Percentiles rank a stretch among this genome's conserved stretches.
Evolutionary conservation across 2,888 invertebrate genomes (phyloP).

Genomic region (Dugesia japonica): DNA sequence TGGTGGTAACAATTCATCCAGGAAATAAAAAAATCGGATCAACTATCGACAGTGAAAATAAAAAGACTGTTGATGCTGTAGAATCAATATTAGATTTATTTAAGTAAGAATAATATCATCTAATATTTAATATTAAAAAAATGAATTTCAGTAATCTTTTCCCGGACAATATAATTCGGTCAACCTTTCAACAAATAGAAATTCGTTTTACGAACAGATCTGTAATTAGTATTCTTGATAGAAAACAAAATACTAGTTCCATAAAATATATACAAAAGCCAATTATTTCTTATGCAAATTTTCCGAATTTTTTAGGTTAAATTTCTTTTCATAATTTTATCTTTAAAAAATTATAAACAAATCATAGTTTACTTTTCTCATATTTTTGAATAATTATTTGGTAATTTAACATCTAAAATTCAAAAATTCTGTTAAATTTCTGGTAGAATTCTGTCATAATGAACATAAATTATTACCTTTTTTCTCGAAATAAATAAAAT

Average conservation of each 20-base stretch:
- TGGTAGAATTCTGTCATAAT: too few relatives aligned
- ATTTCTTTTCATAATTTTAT: background rate
- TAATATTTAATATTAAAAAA: too few relatives aligned
- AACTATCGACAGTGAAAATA: background rate
- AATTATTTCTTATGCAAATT: background rate
- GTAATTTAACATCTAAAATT: too few relatives aligned
- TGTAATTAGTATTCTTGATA: background rate
- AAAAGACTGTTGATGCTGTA: background rate
- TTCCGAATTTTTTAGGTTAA: background rate
- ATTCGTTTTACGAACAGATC: background rate
- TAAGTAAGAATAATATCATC: too few relatives aligned
- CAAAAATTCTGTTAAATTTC: too few relatives aligned
- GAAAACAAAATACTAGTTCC: background rate
- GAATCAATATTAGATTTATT: constrained; percentile 21
- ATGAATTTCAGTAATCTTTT: constrained; percentile 27
- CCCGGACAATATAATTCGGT: constrained; percentile 21
- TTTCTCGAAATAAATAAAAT: too few relatives aligned
- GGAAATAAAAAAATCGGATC: constrained; percentile 45
- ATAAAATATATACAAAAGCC: background rate
- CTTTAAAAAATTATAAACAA: too few relatives aligned
- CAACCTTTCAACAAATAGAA: constrained; percentile 24
- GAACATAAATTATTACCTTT: too few relatives aligned
- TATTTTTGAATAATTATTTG: too few relatives aligned
- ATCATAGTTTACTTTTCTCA: too few relatives aligned
- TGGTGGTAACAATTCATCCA: constrained; percentile 56